Evolutionary conservation across 1,140 invertebrate species (phyloP), one percentile per base, ranked within the genome.

Genomic region (Habropoda laboriosa): DNA sequence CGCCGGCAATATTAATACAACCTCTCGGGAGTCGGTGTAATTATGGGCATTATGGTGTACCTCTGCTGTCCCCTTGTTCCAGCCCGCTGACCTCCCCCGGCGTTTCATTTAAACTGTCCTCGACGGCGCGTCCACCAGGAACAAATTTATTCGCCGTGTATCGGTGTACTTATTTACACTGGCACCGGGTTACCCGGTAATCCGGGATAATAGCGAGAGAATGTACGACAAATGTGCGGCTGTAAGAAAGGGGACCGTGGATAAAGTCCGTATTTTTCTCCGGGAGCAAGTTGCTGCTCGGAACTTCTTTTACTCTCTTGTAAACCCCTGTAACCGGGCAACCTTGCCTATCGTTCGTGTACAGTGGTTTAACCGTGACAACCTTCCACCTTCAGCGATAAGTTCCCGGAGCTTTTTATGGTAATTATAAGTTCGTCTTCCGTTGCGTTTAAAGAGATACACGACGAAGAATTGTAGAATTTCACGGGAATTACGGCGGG

Each of bases 61-160:
- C 35, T 53, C 42, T 66, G 32, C 40, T 80, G 68, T 45, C 49
- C 70, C 57, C 47, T 40, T 45, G 60, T 68, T 70, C 66, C 68
- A 78, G 35, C 47, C 55, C 47, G 68, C 49, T 51, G 57, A 16
- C 40, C 45, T 66, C 49, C n/a, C 27, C 47, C 58, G 32, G 38
- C 67, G 71, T 81, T 81, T 85, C 82, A 81, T 85, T 85, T 78
- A 85, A 84, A 85, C 68, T 74, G 64, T 64, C 40, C 63, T 45
- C 63, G 79, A 81, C 70, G 70, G 53, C 32, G 51, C 73, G 38
- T 79, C 63, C 74, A 35, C 57, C 51, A 47, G 58, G 63, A 85
- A 79, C 68, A 71, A 79, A 81, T 86, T 86, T 86, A 81, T 84
- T 64, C 63, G n/a, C 63, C 73, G 73, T 85, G 71, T 63, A 84